Evolutionary conservation across 2,113 vertebrate genomes (phyloP).

Genomic region (Micronisus gabar): DNA sequence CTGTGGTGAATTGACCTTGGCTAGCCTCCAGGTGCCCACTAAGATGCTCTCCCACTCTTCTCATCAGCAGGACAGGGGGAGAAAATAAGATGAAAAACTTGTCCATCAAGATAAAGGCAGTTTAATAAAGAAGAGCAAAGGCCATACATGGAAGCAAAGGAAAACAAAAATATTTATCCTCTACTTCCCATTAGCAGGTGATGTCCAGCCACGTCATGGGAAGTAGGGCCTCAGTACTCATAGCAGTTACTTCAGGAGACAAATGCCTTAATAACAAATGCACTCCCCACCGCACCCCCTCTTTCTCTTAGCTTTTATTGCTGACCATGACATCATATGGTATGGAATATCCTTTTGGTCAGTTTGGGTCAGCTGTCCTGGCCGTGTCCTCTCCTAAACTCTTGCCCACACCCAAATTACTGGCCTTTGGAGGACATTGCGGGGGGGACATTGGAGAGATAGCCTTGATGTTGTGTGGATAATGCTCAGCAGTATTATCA

Average conservation of each 20-base stretch:
- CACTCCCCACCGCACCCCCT: no score
- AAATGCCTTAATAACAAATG: not conserved
- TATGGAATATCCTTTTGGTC: not conserved
- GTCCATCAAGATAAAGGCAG: rapidly evolving
- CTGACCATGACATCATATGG: not conserved
- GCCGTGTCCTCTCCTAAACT: not conserved
- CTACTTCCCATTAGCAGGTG: not conserved
- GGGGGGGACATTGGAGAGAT: rapidly evolving
- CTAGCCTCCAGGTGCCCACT: not conserved
- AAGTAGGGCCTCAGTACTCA: no score
- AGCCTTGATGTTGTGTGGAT: not conserved
- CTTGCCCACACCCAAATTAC: not conserved
- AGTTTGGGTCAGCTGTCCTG: not conserved
- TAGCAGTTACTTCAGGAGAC: not conserved
- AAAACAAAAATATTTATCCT: not conserved
- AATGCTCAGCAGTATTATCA: not conserved
- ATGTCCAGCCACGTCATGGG: not conserved
- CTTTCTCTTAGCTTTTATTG: not conserved
- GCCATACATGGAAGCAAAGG: rapidly evolving
- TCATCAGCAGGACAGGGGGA: not conserved
- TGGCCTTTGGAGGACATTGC: not conserved
- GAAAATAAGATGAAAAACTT: not conserved
- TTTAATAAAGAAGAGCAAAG: not conserved
- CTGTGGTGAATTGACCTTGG: not conserved
- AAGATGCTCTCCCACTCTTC: not conserved